These are phyloP conservation scores for Eretmodus cyanostictus DNA, from an alignment of 2,113 vertebrate species.

Conservation along the genomic window DNA sequence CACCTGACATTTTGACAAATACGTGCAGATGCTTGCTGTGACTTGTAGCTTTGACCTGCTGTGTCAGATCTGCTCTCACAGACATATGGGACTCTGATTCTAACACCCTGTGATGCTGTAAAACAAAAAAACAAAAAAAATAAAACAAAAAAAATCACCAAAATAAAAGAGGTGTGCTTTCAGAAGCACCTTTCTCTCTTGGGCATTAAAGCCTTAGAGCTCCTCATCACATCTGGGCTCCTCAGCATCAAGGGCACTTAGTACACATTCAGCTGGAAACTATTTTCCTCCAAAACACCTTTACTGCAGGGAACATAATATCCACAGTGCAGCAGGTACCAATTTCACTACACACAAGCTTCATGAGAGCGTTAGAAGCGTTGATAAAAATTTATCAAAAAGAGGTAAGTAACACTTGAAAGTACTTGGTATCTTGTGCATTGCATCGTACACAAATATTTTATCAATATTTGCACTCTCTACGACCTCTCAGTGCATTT, in stretches of 20 bases:
- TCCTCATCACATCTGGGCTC: constrained; percentile 13
- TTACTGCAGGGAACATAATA: not conserved
- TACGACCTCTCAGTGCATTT: not conserved
- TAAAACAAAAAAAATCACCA: not conserved
- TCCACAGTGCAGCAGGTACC: not conserved
- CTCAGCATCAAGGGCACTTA: constrained; percentile 28
- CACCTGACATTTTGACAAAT: constrained; percentile 50
- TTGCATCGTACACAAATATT: not conserved
- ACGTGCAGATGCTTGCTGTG: constrained; percentile 41
- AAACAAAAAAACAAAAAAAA: constrained; percentile 16
- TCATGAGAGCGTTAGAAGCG: not conserved
- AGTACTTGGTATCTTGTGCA: not conserved
- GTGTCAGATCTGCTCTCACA: constrained; percentile 8
- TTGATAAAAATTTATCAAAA: not conserved
- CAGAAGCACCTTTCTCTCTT: not conserved
- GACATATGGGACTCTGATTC: constrained; percentile 18
- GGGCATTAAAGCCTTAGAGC: not conserved
- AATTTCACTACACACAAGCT: not conserved
- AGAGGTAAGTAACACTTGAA: not conserved
- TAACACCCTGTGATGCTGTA: constrained; percentile 20
- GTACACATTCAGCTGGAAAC: not conserved
- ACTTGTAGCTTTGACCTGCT: constrained; percentile 31
- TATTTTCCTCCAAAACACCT: not conserved
- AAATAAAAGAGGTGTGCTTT: not conserved
- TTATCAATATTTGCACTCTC: not conserved